A percentile compares a stretch with the other conserved stretches of the same genome.
Conservation (phyloP, 2,113 vertebrate species). For the Mohoua ochrocephala region DNA sequence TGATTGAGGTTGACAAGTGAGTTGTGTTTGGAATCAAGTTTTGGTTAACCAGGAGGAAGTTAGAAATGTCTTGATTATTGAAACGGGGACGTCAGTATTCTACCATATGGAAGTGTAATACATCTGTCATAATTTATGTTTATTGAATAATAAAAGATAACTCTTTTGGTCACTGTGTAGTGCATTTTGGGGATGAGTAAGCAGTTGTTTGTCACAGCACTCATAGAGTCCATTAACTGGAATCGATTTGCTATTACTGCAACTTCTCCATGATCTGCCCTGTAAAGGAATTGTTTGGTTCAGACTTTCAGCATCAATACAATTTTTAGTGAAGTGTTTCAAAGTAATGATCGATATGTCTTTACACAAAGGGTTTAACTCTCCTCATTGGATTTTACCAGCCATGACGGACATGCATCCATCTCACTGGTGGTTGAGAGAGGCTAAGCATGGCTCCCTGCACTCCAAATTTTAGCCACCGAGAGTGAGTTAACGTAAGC, state of each 20-base stretch:
- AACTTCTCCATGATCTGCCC: conserved; percentile 33
- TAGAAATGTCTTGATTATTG: not conserved
- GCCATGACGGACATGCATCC: not conserved
- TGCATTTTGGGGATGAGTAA: not conserved
- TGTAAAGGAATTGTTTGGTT: conserved; percentile 48
- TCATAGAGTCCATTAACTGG: not conserved
- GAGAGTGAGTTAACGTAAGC: not conserved
- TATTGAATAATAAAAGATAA: not conserved
- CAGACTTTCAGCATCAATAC: conserved; percentile 46
- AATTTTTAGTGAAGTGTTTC: conserved; percentile 62
- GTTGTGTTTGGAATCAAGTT: not conserved
- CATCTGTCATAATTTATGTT: not conserved
- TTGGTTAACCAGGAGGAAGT: not conserved
- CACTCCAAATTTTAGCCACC: not conserved
- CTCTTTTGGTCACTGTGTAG: not conserved
- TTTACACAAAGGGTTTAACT: conserved; percentile 51
- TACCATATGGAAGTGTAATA: not conserved
- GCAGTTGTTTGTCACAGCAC: not conserved
- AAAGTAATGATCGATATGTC: conserved; percentile 13
- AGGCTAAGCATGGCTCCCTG: not conserved
- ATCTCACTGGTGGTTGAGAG: not conserved
- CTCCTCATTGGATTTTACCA: conserved; percentile 32
- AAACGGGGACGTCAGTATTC: not conserved
- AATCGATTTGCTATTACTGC: conserved; percentile 43
- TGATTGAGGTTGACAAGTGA: not conserved